These are phyloP conservation scores for Auanema freiburgensis DNA, from an alignment of 2,888 invertebrate genomes.

Conservation along the genomic window DNA sequence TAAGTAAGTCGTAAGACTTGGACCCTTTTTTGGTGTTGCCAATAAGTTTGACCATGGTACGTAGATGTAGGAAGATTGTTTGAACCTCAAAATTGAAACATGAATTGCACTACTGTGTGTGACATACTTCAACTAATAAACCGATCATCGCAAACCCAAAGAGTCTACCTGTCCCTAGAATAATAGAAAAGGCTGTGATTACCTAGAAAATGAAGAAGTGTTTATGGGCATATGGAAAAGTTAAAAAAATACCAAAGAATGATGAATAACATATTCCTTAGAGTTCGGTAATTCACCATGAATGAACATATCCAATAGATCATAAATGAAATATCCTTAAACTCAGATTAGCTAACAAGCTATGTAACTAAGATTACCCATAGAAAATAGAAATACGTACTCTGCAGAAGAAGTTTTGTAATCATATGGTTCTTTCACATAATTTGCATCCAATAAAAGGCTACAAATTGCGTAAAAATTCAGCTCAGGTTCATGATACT, in stretches of 20 bases:
- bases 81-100: conserved; percentile 27
- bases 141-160: conserved; percentile 51
- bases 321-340: conserved; percentile 45
- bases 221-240: neutral
- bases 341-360: neutral
- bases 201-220: conserved; percentile 21
- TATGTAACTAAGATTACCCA: conserved; percentile 33
- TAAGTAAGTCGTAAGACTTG: conserved; percentile 28
- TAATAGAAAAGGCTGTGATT: conserved; percentile 44
- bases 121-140: conserved; percentile 42
- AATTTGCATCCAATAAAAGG: conserved; percentile 40
- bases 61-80: conserved; percentile 45
- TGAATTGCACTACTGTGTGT: neutral
- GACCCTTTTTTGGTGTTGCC: conserved; percentile 29
- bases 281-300: conserved; percentile 44
- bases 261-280: conserved; percentile 51
- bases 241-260: conserved; percentile 35
- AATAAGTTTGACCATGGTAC: conserved; percentile 45
- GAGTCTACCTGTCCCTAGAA: conserved; percentile 37
- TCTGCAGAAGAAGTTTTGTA: conserved; percentile 38
- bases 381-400: conserved; percentile 49
- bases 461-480: conserved; percentile 20
- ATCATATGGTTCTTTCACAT: conserved; percentile 46
- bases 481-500: neutral
- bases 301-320: conserved; percentile 47